Percentiles rank a stretch among this genome's conserved stretches.
phyloP scores from a whole-genome alignment of 2,888 invertebrate species.

The Drosophila parthenogenetica region DNA sequence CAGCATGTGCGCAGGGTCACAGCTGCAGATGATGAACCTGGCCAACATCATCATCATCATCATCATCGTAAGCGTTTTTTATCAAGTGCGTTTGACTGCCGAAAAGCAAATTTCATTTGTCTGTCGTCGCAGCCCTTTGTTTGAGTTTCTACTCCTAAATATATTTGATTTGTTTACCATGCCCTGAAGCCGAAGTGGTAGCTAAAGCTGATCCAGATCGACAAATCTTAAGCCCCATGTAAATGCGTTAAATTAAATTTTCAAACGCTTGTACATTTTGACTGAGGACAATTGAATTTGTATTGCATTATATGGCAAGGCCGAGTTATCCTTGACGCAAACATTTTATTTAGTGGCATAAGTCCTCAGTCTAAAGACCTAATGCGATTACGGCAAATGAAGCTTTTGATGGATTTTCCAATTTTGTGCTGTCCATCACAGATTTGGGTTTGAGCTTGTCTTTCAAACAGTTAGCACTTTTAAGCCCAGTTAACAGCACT shows the following conservation, averaged over 20 bases:
- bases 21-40: slow-evolving; percentile 46
- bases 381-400: slow-evolving; percentile 70
- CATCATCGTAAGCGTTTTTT: not conserved
- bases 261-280: slow-evolving; percentile 75
- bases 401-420: slow-evolving; percentile 37
- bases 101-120: slow-evolving; percentile 73
- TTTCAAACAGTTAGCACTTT: slow-evolving; percentile 6
- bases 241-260: slow-evolving; percentile 83
- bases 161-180: slow-evolving; percentile 82
- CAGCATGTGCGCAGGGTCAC: slow-evolving; percentile 68
- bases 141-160: slow-evolving; percentile 73
- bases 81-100: slow-evolving; percentile 52
- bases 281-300: slow-evolving; percentile 50
- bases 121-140: slow-evolving; percentile 61
- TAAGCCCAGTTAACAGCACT: not conserved
- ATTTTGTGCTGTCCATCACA: slow-evolving; percentile 14
- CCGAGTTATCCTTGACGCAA: slow-evolving; percentile 17
- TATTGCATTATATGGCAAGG: not conserved
- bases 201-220: slow-evolving; percentile 59
- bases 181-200: slow-evolving; percentile 67
- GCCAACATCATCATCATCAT: slow-evolving; percentile 6
- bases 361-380: slow-evolving; percentile 47
- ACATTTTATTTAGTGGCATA: slow-evolving; percentile 43
- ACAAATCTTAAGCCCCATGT: slow-evolving; percentile 80
- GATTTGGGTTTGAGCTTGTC: not conserved